Conservation (phyloP, 2,888 invertebrate genomes). For the Caenorhabditis sp. region DNA sequence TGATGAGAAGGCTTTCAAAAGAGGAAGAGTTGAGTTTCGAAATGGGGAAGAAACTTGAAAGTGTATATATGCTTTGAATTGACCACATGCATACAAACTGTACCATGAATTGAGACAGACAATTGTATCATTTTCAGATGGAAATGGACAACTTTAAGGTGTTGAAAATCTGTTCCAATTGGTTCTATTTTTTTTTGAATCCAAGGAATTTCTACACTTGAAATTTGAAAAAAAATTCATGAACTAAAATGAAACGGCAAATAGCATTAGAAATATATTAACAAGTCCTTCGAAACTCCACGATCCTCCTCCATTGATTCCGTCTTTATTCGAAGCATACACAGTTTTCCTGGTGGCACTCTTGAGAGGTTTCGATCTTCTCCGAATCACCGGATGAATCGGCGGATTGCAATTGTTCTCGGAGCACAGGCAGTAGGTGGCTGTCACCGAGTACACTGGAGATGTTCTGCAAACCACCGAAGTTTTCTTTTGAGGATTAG, state of each 20-base stretch:
- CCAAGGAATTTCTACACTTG: no score
- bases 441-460: slow-evolving; percentile 50
- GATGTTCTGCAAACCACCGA: slow-evolving; percentile 40
- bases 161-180: no score
- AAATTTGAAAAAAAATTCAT: not conserved
- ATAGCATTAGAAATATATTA: not conserved
- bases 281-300: not conserved
- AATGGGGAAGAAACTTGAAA: no score
- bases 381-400: slow-evolving; percentile 49
- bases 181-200: no score
- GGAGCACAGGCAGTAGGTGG: slow-evolving; percentile 53
- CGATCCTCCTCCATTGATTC: not conserved
- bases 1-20: no score
- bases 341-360: slow-evolving; percentile 25
- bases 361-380: slow-evolving; percentile 30
- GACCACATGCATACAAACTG: no score
- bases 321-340: slow-evolving; percentile 21
- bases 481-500: not conserved
- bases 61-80: no score
- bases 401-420: slow-evolving; percentile 59
- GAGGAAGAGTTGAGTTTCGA: no score
- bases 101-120: no score
- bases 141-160: no score
- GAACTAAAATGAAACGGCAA: not conserved
- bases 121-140: no score